Evolutionary conservation across 2,888 invertebrate species (phyloP).

Genomic region (Adineta ricciae): DNA sequence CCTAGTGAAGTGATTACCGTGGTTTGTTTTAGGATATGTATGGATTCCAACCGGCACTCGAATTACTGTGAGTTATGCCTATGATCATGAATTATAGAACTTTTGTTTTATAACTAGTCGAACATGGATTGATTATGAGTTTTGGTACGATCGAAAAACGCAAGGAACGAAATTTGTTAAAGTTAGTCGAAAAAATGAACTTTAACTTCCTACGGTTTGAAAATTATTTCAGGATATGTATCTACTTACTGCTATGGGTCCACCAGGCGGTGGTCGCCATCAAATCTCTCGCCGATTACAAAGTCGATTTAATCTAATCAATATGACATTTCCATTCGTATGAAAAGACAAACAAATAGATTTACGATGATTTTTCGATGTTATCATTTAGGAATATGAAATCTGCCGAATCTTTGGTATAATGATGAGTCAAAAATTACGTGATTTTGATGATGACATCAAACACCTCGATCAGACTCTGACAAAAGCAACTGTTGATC

Average conservation of each 20-base stretch:
- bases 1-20: too few relatives aligned
- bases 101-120: constrained; percentile 51
- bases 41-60: constrained; percentile 77
- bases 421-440: constrained; percentile 68
- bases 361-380: not conserved
- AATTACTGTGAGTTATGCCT: constrained; percentile 55
- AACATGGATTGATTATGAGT: constrained; percentile 76
- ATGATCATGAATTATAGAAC: too few relatives aligned
- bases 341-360: too few relatives aligned
- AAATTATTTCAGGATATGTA: constrained; percentile 57
- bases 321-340: constrained; percentile 63
- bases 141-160: constrained; percentile 73
- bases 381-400: constrained; percentile 47
- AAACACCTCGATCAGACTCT: constrained; percentile 54
- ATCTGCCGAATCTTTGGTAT: constrained; percentile 63
- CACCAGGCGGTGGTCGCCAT: constrained; percentile 49
- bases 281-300: constrained; percentile 48
- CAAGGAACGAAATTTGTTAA: not conserved
- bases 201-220: constrained; percentile 62
- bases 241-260: constrained; percentile 48
- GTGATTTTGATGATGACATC: constrained; percentile 68
- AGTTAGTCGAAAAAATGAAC: not conserved
- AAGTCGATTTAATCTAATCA: constrained; percentile 50
- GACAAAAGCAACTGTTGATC: constrained; percentile 51
- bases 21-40: constrained; percentile 59